Percentiles rank a stretch among this genome's conserved stretches.
phyloP scores from a whole-genome alignment of 2,797 vertebrate genomes.

The Malurus splendens region DNA sequence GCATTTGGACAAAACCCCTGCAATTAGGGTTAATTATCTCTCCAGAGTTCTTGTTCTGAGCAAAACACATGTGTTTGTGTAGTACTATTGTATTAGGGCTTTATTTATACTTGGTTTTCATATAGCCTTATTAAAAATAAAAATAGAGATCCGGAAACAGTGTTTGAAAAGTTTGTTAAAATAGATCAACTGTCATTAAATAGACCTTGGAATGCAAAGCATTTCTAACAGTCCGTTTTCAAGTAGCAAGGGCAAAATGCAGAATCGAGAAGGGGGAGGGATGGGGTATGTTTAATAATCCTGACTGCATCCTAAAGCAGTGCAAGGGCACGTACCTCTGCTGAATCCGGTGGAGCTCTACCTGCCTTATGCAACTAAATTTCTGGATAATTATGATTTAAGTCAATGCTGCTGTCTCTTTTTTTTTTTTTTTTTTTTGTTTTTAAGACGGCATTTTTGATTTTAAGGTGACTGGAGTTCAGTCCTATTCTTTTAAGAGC shows the following conservation, averaged over 20 bases:
- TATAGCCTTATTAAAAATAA: constrained; percentile 36
- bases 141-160: constrained; percentile 32
- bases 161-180: constrained; percentile 41
- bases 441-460: too few relatives aligned
- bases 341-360: neutral
- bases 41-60: constrained; percentile 39
- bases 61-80: constrained; percentile 28
- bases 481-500: neutral
- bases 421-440: neutral
- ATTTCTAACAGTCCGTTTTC: neutral
- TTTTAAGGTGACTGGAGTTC: too few relatives aligned
- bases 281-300: neutral
- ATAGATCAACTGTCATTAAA: constrained; percentile 6
- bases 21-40: constrained; percentile 56
- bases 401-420: neutral
- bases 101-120: constrained; percentile 48
- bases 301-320: neutral
- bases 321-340: neutral
- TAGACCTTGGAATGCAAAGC: neutral
- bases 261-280: fast-evolving
- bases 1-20: constrained; percentile 44
- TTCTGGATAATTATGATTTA: neutral
- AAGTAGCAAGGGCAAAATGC: neutral
- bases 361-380: neutral
- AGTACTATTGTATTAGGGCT: neutral